A percentile compares a stretch with the other conserved stretches of the same genome.
phyloP scores from a whole-genome alignment of 37 sponge, comb jelly and placozoan genomes.

The Mnemiopsis leidyi region DNA sequence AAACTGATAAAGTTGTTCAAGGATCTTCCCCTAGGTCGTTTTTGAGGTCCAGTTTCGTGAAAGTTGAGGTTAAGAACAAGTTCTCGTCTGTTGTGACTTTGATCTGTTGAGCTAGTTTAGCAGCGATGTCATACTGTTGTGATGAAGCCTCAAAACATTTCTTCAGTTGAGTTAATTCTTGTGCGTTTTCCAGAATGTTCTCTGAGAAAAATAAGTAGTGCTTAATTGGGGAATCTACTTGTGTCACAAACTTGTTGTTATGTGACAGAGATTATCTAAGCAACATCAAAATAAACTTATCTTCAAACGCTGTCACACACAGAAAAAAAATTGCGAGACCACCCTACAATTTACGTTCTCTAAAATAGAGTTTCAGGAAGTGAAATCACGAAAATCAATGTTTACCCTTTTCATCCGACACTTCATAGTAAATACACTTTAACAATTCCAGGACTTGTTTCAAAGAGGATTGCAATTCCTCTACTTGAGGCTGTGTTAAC shows the following conservation, averaged over 20 bases:
- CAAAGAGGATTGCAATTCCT: slow-evolving; percentile 11
- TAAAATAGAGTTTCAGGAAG: too few relatives aligned
- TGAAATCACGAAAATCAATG: too few relatives aligned
- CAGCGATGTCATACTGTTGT: background rate
- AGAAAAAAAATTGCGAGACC: too few relatives aligned
- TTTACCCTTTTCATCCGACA: slow-evolving; percentile 33
- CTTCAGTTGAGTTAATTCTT: slow-evolving; percentile 5
- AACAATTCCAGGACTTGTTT: slow-evolving; percentile 16
- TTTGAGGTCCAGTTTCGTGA: background rate
- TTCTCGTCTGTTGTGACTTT: background rate
- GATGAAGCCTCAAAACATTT: background rate
- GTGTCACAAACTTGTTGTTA: too few relatives aligned
- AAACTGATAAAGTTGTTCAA: background rate
- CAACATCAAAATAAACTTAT: too few relatives aligned
- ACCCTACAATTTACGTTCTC: too few relatives aligned
- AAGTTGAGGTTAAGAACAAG: background rate
- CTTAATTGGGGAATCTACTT: too few relatives aligned
- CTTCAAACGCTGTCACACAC: too few relatives aligned
- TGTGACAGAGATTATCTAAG: too few relatives aligned
- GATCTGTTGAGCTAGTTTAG: background rate
- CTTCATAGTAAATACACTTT: background rate
- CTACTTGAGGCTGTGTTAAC: background rate
- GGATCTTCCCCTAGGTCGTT: background rate
- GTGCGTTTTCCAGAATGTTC: slow-evolving; percentile 17
- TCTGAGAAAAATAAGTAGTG: too few relatives aligned